Percentiles rank a stretch among this genome's conserved stretches.
Conservation (phyloP, 2,888 invertebrate genomes). For the Phlogophora meticulosa region DNA sequence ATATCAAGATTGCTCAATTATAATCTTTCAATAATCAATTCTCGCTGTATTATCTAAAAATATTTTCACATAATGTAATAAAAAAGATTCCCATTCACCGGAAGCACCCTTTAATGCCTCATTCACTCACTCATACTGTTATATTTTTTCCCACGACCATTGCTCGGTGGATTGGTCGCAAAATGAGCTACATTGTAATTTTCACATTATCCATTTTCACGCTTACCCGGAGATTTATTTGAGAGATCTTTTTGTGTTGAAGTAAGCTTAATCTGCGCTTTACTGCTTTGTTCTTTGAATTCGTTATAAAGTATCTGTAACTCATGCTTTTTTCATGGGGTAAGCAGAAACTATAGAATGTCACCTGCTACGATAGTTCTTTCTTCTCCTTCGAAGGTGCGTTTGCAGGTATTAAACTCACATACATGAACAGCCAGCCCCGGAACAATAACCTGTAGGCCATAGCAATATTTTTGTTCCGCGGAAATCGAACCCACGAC, state of each 20-base stretch:
- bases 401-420: too few relatives aligned
- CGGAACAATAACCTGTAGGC: too few relatives aligned
- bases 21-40: not conserved
- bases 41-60: slow-evolving; percentile 6
- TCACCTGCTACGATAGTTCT: too few relatives aligned
- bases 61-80: slow-evolving; percentile 22
- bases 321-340: too few relatives aligned
- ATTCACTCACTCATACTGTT: slow-evolving; percentile 41
- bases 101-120: slow-evolving; percentile 28
- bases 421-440: too few relatives aligned
- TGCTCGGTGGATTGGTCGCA: slow-evolving; percentile 55
- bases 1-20: too few relatives aligned
- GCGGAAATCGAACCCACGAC: too few relatives aligned
- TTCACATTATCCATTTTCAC: slow-evolving; percentile 69
- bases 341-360: too few relatives aligned
- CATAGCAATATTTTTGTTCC: too few relatives aligned
- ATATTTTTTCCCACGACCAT: slow-evolving; percentile 47
- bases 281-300: slow-evolving; percentile 32
- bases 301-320: not conserved
- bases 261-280: slow-evolving; percentile 48
- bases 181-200: slow-evolving; percentile 72
- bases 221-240: slow-evolving; percentile 63
- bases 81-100: slow-evolving; percentile 17
- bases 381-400: too few relatives aligned
- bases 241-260: slow-evolving; percentile 52